Evolutionary conservation across 2,113 vertebrate species (phyloP).

Genomic region (Emberiza fucata): DNA sequence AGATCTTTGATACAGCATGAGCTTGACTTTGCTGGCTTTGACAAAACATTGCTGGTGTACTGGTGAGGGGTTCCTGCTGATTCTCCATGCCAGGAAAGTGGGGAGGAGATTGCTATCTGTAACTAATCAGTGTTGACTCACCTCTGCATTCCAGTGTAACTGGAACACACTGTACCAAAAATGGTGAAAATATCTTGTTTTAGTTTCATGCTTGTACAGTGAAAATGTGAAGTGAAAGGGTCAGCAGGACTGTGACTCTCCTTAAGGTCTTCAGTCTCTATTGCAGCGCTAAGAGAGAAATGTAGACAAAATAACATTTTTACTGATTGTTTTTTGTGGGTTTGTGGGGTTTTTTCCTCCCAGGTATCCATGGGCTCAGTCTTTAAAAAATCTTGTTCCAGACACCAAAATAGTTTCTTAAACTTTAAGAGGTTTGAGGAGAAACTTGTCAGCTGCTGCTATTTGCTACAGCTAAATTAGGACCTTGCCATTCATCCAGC

Average conservation of each 20-base stretch:
- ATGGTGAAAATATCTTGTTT: neutral
- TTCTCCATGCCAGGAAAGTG: neutral
- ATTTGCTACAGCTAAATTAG: slow-evolving; percentile 24
- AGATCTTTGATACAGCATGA: neutral
- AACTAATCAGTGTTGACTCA: neutral
- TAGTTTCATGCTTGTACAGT: neutral
- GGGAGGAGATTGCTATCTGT: neutral
- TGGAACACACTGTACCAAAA: neutral
- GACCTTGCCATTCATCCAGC: neutral
- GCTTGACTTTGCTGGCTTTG: neutral
- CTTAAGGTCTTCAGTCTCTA: neutral
- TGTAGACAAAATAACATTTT: neutral
- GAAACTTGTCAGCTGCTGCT: neutral
- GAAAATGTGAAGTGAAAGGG: neutral
- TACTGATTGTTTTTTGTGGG: neutral
- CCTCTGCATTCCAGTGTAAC: neutral
- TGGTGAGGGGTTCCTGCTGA: neutral
- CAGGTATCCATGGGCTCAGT: neutral
- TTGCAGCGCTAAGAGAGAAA: neutral
- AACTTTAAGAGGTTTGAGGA: neutral
- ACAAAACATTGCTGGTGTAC: neutral
- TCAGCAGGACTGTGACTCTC: neutral
- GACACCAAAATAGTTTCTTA: neutral
- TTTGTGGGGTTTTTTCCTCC: rapidly evolving
- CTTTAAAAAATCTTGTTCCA: neutral